A percentile compares a stretch with the other conserved stretches of the same genome.
Conservation (phyloP, 2,888 invertebrate species). For the Hyposoter dolosus region DNA sequence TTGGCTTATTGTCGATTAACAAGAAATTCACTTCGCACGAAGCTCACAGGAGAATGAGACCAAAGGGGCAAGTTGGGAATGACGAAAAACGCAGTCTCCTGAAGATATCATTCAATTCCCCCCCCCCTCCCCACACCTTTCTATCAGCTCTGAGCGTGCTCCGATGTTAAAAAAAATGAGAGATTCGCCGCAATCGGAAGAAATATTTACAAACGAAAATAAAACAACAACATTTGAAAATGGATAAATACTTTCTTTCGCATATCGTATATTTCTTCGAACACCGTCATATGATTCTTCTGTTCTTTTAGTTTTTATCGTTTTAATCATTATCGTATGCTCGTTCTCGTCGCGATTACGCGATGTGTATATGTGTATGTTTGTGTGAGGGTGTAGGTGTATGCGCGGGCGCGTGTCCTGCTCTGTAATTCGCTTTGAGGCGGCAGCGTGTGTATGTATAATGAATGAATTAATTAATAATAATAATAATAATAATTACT, state of each 20-base stretch:
- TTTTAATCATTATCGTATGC: slow-evolving; percentile 51
- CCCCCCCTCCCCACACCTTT: background rate
- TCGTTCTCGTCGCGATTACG: slow-evolving; percentile 62
- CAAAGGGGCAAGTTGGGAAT: too few relatives aligned
- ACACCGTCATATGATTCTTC: slow-evolving; percentile 73
- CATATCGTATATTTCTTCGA: slow-evolving; percentile 83
- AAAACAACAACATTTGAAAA: slow-evolving; percentile 48
- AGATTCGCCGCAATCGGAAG: slow-evolving; percentile 10
- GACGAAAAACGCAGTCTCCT: background rate
- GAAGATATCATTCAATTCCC: background rate
- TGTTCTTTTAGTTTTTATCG: slow-evolving; percentile 52
- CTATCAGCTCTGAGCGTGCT: background rate
- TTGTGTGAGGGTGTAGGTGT: slow-evolving; percentile 23
- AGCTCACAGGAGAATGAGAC: too few relatives aligned
- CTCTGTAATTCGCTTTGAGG: slow-evolving; percentile 66
- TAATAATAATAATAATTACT: slow-evolving; percentile 61
- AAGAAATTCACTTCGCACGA: background rate
- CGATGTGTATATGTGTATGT: slow-evolving; percentile 35
- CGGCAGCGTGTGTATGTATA: slow-evolving; percentile 65
- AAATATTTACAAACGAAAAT: slow-evolving; percentile 29
- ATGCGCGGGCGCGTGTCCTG: slow-evolving; percentile 57
- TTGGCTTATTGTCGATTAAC: background rate
- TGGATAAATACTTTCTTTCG: slow-evolving; percentile 77
- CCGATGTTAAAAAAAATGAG: background rate
- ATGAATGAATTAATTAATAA: slow-evolving; percentile 10